Percentiles rank a stretch among this genome's conserved stretches.
These are phyloP conservation scores for Lamellibrachia luymesi DNA, from an alignment of 1,140 invertebrate species.

Conservation along the genomic window DNA sequence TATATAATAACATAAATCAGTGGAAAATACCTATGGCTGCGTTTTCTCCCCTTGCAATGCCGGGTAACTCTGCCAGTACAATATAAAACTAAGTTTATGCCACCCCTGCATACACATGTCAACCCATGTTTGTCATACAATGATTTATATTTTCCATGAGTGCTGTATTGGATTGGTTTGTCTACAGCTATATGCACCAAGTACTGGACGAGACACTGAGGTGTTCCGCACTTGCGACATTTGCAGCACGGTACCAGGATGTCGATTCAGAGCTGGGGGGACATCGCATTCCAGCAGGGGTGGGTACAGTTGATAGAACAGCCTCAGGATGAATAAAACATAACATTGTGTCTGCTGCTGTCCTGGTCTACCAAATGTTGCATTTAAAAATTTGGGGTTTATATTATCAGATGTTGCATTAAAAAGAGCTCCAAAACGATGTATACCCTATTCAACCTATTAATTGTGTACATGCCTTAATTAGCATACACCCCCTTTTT, in stretches of 20 bases:
- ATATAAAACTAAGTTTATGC: background rate
- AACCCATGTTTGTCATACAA: too few species aligned
- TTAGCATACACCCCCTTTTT: too few species aligned
- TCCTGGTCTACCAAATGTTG: too few species aligned
- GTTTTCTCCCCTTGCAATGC: too few species aligned
- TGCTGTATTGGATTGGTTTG: background rate
- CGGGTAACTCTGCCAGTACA: background rate
- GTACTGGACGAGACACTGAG: slow-evolving; percentile 52
- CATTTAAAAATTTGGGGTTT: too few species aligned
- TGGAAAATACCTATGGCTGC: too few species aligned
- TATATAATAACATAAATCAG: too few species aligned
- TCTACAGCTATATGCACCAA: slow-evolving; percentile 46
- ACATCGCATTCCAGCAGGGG: slow-evolving; percentile 8
- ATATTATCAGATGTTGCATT: too few species aligned
- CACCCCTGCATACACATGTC: background rate
- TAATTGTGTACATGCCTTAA: too few species aligned
- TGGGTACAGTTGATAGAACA: background rate
- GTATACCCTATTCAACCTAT: too few species aligned
- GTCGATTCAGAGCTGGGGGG: slow-evolving; percentile 7
- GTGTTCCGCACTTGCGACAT: slow-evolving; percentile 41
- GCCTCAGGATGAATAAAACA: background rate
- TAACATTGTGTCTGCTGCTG: too few species aligned
- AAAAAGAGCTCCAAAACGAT: too few species aligned
- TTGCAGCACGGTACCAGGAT: slow-evolving; percentile 7
- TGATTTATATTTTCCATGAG: background rate